Conservation (phyloP, 53 echinoderm and acorn worm genomes). For the Glandiceps talaboti region DNA sequence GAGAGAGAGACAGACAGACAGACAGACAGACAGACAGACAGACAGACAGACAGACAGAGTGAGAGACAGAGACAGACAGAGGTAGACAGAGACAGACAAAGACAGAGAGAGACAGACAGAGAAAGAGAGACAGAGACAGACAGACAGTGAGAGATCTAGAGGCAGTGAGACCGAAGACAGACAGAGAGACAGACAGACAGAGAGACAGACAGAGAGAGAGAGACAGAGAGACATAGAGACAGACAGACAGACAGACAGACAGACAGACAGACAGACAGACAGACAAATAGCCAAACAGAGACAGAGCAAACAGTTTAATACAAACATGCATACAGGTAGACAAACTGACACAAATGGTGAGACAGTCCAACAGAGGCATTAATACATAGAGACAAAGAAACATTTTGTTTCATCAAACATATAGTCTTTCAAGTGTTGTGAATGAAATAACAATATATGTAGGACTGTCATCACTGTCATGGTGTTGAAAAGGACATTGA, state of each 20-base stretch:
- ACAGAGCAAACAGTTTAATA: not conserved
- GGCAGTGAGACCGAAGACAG: not conserved
- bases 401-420: no score
- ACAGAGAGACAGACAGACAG: not conserved
- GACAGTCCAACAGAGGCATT: no score
- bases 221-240: no score
- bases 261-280: not conserved
- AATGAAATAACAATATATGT: no score
- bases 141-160: not conserved
- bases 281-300: not conserved
- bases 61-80: not conserved
- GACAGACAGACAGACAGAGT: not conserved
- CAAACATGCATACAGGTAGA: not conserved
- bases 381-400: no score
- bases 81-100: not conserved
- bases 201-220: not conserved
- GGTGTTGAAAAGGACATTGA: no score
- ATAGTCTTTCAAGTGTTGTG: no score
- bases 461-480: no score
- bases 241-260: not conserved
- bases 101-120: not conserved
- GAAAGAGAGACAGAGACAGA: not conserved
- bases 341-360: not conserved
- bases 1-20: not conserved
- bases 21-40: not conserved